Percentiles rank a stretch among this genome's conserved stretches.
Conservation (phyloP, 1,140 invertebrate species). For the Achatina immaculata region DNA sequence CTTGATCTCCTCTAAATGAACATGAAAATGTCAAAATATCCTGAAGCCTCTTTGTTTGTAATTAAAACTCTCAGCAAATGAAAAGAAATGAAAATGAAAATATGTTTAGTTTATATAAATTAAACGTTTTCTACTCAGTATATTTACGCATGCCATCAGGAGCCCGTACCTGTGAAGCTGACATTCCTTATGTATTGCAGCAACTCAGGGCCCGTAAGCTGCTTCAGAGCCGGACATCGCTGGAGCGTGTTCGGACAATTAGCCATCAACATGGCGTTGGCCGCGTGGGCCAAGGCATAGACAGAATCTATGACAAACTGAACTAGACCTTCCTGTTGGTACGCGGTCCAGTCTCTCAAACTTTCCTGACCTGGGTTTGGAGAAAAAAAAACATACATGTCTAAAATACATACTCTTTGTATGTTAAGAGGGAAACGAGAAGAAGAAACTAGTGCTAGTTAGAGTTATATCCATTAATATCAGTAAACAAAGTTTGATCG, state of each 20-base stretch:
- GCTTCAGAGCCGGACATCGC: slow-evolving; percentile 74
- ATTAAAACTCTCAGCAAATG: no score
- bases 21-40: no score
- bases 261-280: slow-evolving; percentile 72
- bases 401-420: background rate
- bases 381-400: background rate
- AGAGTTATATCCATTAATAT: no score
- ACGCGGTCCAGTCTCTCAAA: slow-evolving; percentile 41
- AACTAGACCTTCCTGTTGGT: slow-evolving; percentile 88
- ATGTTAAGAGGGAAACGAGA: background rate
- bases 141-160: background rate
- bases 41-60: no score
- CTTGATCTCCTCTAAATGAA: no score
- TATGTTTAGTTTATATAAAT: no score
- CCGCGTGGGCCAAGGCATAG: slow-evolving; percentile 86
- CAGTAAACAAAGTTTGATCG: no score
- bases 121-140: background rate
- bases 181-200: slow-evolving; percentile 78
- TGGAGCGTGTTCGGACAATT: slow-evolving; percentile 55
- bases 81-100: no score
- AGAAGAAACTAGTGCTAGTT: no score
- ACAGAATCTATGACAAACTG: slow-evolving; percentile 92
- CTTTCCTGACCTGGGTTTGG: slow-evolving; percentile 50
- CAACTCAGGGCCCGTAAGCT: slow-evolving; percentile 56
- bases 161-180: slow-evolving; percentile 74